Percentiles rank a stretch among this genome's conserved stretches.
Conservation (phyloP, 2,888 invertebrate genomes). For the Rhimphoctona megacephalus region DNA sequence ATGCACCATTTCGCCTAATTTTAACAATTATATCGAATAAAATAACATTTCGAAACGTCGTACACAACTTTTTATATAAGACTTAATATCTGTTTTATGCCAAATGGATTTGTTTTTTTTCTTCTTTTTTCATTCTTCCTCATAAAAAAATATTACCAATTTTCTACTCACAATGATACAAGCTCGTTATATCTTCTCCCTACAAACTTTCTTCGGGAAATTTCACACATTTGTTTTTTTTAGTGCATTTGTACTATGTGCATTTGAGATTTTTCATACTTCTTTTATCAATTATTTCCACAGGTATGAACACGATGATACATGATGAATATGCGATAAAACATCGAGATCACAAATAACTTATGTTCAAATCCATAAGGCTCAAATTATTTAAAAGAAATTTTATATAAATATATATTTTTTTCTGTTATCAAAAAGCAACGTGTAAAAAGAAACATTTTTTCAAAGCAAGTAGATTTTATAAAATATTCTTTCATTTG, state of each 20-base stretch:
- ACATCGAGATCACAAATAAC: conserved; percentile 8
- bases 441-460: not conserved
- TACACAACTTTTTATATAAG: not conserved
- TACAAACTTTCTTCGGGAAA: conserved; percentile 12
- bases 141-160: conserved; percentile 14
- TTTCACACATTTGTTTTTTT: not conserved
- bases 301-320: not conserved
- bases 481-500: conserved; percentile 17
- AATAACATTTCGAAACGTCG: not conserved
- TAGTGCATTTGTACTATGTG: not conserved
- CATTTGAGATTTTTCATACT: not conserved
- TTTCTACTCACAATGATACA: not conserved
- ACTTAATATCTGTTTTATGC: not conserved
- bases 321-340: not conserved
- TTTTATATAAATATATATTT: conserved; percentile 1
- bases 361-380: conserved; percentile 4
- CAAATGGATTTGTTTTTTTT: not conserved
- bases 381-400: not conserved
- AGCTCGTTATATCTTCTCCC: conserved; percentile 1
- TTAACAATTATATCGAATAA: not conserved
- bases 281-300: not conserved
- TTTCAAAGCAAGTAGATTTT: not conserved
- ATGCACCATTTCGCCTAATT: not conserved
- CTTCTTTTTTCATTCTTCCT: not conserved
- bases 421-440: conserved; percentile 13